Base-by-base conservation (phyloP, 2,797 vertebrate species). In the Emydoidea blandingii region DNA sequence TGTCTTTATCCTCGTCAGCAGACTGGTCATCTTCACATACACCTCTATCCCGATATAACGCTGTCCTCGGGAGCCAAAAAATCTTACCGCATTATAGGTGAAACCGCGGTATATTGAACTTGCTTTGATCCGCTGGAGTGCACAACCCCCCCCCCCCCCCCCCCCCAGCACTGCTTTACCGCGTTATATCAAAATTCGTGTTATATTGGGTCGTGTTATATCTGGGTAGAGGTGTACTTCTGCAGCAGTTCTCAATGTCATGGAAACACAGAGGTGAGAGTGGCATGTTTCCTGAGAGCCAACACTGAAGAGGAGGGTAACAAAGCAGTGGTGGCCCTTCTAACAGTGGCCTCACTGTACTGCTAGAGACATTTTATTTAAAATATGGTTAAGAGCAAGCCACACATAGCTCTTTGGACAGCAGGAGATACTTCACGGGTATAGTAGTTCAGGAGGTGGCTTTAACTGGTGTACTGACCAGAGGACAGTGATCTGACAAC, bases 181-280 rank as follows among this genome's bases (percentile, higher is more conserved):
- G 8, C 8, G 44, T 44, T 44, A 44, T 44, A 44, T 44, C 44
- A 44, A 44, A 44, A 44, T 44, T 44, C 2, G 44, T 44, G 44
- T 44, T 44, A 8, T 44, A 44, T 44, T 44, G 44, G 44, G 44
- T 44, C 44, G 7, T 8, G 2, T 44, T 44, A 8, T 44, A 44
- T 44, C 44, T 44, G 44, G 44, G 44, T 44, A 44, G 44, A 44
- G 44, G 44, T 44, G 44, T 44, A 47, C 62, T 92, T 49, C 29
- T 92, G 68, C 62, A 85, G 10, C 25, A 15, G 7, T 78, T 78
- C 29, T 93, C 5, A 10, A 4, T 68, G 83, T 10, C 59, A 4
- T 1, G 1, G 21, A 12, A 1, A 34, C n/a, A 53, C 34, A 59
- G 57, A 62, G 31, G 1, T 3, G 56, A 19, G 0, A 4, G n/a